Evolutionary conservation across 2,888 invertebrate genomes (phyloP), one percentile per base, ranked within the genome.

Genomic region (Sphaeridia pumilis): DNA sequence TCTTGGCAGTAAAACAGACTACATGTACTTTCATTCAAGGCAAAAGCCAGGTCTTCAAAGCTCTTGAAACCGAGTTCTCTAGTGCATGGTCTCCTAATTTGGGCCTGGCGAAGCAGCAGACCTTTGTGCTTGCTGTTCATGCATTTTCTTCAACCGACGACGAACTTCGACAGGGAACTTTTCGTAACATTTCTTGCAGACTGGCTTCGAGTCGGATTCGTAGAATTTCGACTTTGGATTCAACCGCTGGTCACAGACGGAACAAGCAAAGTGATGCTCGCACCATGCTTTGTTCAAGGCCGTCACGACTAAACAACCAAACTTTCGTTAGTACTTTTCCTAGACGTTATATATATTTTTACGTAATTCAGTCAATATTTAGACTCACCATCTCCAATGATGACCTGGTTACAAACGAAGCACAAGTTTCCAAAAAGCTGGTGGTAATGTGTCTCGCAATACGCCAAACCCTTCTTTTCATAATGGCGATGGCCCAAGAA

Each of bases 261-360:
- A 84, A 72, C 98, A 98, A 47, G 94, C 88, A 73, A 99, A 99
- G 74, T 98, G 98, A 71, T 95, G 87, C 49, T 92, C 89, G 73
- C 97, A 98, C 97, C 97, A 99, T 42, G 94, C 92, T 74, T 98
- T 98, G 74, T 97, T 95, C 69, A 97, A 75, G 35, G 97, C 95
- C 59, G 92, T 93, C 73, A 98, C 97, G 52, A 93, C 94, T 94
- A 73, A 28, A 76, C 72, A 55, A 54, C 64, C 61, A 60, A 60
- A 17, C 12, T 36, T 20, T 31, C 14, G 10, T 31, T 31, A 31
- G 31, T 59, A 17, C 12, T 36, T 20, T 31, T 31, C 31, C 14
- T 31, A 31, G 31, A 31, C 14, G 20, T 17, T 38, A 17, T 38
- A 5, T 38, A 5, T 12, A 17, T 38, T 38, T 14, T 14, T 38